Evolutionary conservation across 1,140 invertebrate species (phyloP).

Genomic region (Apis laboriosa): DNA sequence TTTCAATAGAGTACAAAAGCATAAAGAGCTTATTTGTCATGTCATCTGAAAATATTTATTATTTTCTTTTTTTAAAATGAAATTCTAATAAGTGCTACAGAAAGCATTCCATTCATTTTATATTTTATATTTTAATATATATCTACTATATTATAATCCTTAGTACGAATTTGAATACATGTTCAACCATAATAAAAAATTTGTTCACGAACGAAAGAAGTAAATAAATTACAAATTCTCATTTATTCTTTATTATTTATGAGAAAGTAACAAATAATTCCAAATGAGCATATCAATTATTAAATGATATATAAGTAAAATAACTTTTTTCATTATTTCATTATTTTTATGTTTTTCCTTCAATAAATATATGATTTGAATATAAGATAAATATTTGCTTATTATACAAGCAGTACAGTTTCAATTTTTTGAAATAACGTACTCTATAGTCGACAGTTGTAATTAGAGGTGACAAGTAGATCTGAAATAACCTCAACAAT

Average conservation of each 20-base stretch:
- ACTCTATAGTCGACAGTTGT: not conserved
- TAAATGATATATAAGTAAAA: not conserved
- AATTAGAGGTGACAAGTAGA: constrained; percentile 17
- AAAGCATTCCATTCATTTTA: constrained; percentile 26
- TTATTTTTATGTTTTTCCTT: not conserved
- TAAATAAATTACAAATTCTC: not conserved
- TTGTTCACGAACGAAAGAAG: not conserved
- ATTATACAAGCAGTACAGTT: not conserved
- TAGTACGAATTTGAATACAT: not conserved
- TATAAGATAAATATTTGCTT: not conserved
- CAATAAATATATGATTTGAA: not conserved
- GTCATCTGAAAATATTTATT: not conserved
- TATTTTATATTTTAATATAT: constrained; percentile 10
- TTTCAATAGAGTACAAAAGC: not conserved
- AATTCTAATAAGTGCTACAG: constrained; percentile 18
- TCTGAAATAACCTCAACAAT: constrained; percentile 37
- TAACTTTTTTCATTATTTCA: not conserved
- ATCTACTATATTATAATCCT: not conserved
- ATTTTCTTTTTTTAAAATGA: not conserved
- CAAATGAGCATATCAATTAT: not conserved
- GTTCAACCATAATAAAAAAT: not conserved
- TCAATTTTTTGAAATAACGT: constrained; percentile 9
- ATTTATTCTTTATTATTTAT: not conserved
- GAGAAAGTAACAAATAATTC: not conserved
- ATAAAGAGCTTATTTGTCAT: not conserved